Evolutionary conservation across 2,888 invertebrate genomes (phyloP).

Genomic region (Rhamphomyia laevipes): DNA sequence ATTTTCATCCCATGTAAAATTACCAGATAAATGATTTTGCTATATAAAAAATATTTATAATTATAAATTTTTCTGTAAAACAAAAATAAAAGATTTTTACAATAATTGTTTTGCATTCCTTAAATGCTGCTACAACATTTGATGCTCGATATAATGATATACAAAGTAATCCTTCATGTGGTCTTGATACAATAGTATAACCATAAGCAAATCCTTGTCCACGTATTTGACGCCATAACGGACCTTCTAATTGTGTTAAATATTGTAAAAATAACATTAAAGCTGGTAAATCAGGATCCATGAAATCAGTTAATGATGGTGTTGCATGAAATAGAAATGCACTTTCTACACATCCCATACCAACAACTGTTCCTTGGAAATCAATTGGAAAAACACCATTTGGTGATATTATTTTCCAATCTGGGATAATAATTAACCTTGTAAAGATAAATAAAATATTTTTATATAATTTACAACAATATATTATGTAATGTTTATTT

Average conservation of each 20-base stretch:
- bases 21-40: constrained; percentile 9
- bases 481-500: not conserved
- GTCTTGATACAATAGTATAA: constrained; percentile 52
- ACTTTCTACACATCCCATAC: constrained; percentile 73
- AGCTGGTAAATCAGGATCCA: constrained; percentile 55
- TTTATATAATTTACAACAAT: not conserved
- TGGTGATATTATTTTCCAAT: constrained; percentile 21
- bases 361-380: constrained; percentile 53
- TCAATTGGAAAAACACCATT: constrained; percentile 26
- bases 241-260: constrained; percentile 53
- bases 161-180: constrained; percentile 57
- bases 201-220: constrained; percentile 78
- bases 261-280: constrained; percentile 72
- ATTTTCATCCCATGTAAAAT: constrained; percentile 52
- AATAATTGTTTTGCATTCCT: constrained; percentile 61
- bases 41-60: not conserved
- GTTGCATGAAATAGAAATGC: constrained; percentile 57
- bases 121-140: constrained; percentile 67
- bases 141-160: constrained; percentile 65
- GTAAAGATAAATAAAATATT: constrained; percentile 14
- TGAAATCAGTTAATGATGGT: constrained; percentile 52
- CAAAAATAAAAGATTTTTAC: constrained; percentile 36
- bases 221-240: constrained; percentile 78
- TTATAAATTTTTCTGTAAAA: not conserved
- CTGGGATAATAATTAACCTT: constrained; percentile 18